Conservation (phyloP, 2,797 vertebrate genomes). For the Neoniphon sammara region DNA sequence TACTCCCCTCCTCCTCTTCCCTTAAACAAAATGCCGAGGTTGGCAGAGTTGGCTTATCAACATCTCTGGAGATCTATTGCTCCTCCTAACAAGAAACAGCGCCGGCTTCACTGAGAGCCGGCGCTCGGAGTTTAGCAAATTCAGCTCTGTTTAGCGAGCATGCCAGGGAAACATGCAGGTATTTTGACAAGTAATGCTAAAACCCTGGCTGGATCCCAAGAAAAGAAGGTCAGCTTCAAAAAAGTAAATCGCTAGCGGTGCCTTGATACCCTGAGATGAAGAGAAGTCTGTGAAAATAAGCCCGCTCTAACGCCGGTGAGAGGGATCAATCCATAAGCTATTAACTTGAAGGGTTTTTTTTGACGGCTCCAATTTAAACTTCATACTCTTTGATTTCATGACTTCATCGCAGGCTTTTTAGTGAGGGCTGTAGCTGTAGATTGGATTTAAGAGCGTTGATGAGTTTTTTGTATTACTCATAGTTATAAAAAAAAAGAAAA, state of each 20-base stretch:
- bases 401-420: constrained; percentile 39
- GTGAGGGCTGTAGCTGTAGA: background rate
- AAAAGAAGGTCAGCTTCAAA: constrained; percentile 33
- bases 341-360: constrained; percentile 42
- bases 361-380: constrained; percentile 29
- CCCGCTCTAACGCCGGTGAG: background rate
- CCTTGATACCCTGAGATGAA: constrained; percentile 16
- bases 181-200: constrained; percentile 36
- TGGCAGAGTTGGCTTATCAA: constrained; percentile 64
- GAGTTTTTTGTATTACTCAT: background rate
- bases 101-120: constrained; percentile 51
- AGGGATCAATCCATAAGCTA: constrained; percentile 55
- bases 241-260: background rate
- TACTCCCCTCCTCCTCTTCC: constrained; percentile 48
- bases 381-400: constrained; percentile 34
- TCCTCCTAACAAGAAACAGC: constrained; percentile 58
- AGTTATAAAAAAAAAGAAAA: background rate
- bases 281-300: constrained; percentile 14
- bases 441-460: constrained; percentile 27
- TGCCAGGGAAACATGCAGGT: constrained; percentile 33
- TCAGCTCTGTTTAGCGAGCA: constrained; percentile 54
- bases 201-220: constrained; percentile 8
- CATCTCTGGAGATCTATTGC: constrained; percentile 68
- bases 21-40: constrained; percentile 74
- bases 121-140: constrained; percentile 59